phyloP scores from a whole-genome alignment of 2,888 invertebrate species.

The Trachelus stipa region DNA sequence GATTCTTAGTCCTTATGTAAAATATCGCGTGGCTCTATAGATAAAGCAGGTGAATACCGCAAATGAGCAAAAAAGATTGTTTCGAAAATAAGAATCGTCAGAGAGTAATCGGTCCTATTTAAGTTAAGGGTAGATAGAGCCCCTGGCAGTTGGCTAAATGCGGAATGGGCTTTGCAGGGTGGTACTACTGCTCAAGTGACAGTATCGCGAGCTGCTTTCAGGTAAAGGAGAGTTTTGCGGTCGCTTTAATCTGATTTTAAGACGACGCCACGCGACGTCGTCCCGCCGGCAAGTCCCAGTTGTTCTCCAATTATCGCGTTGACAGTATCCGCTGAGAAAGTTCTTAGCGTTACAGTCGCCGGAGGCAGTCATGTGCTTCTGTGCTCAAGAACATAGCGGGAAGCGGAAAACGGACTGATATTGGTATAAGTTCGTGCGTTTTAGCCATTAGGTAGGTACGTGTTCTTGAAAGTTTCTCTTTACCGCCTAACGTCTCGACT shows the following conservation, averaged over 20 bases:
- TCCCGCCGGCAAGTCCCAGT: neutral
- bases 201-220: neutral
- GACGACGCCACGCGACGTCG: neutral
- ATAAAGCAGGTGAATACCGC: neutral
- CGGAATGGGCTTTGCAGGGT: neutral
- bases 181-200: neutral
- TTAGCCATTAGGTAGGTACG: neutral
- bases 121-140: neutral
- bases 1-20: neutral
- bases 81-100: neutral
- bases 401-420: neutral
- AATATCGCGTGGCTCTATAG: neutral
- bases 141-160: neutral
- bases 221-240: neutral
- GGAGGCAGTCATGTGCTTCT: neutral
- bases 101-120: neutral
- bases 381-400: neutral
- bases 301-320: neutral
- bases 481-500: neutral
- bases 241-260: neutral
- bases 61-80: neutral
- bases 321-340: neutral
- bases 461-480: neutral
- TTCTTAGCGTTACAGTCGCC: neutral
- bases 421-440: neutral